Evolutionary conservation across 2,797 vertebrate genomes (phyloP).

Genomic region (Nannoperca australis): DNA sequence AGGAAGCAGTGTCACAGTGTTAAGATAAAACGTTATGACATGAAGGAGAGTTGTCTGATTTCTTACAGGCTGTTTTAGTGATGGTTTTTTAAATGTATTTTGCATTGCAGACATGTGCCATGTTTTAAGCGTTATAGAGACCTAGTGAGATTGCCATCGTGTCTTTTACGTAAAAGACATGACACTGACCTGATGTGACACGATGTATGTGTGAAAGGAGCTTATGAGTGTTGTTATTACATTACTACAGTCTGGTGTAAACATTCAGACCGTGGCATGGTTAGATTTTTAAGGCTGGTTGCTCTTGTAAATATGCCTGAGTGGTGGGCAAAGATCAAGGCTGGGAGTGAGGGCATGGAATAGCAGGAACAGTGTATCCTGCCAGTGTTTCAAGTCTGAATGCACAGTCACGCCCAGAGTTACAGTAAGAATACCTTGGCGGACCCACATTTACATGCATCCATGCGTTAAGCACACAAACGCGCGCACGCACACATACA

Average conservation of each 20-base stretch:
- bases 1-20: background rate
- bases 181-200: constrained; percentile 14
- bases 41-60: background rate
- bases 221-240: constrained; percentile 2
- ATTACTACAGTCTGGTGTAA: constrained; percentile 33
- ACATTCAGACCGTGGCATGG: constrained; percentile 40
- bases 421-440: constrained; percentile 56
- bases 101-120: background rate
- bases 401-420: constrained; percentile 66
- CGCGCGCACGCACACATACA: constrained; percentile 62
- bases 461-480: constrained; percentile 53
- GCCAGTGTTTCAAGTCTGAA: constrained; percentile 55
- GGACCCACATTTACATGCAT: constrained; percentile 66
- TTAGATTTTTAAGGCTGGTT: constrained; percentile 40
- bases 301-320: constrained; percentile 54
- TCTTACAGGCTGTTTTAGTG: background rate
- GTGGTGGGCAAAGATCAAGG: constrained; percentile 61
- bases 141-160: background rate
- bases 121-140: background rate
- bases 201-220: constrained; percentile 21
- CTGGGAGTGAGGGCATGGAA: constrained; percentile 43
- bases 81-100: background rate
- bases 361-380: constrained; percentile 46
- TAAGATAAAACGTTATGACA: background rate
- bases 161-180: background rate